These are phyloP conservation scores for Helicolenus hilgendorfi DNA, from an alignment of 2,797 vertebrate species.

Conservation along the genomic window DNA sequence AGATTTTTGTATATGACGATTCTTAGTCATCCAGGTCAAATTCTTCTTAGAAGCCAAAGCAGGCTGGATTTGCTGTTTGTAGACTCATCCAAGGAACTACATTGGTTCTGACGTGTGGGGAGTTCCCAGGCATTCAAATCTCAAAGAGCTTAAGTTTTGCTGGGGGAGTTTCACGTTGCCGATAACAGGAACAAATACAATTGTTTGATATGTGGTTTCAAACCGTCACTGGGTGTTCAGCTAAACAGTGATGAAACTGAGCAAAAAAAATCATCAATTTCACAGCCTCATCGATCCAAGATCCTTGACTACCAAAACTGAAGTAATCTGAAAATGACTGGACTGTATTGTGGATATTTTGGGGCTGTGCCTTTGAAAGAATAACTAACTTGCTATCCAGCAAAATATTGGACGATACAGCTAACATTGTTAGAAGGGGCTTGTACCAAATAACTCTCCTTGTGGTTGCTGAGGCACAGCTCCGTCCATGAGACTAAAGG, in stretches of 20 bases:
- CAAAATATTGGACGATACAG: neutral
- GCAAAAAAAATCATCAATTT: neutral
- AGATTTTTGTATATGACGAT: neutral
- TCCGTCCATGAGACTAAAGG: neutral
- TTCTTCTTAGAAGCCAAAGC: neutral
- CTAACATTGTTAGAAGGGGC: neutral
- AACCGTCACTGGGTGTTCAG: neutral
- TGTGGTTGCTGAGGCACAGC: neutral
- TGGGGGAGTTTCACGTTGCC: constrained; percentile 9
- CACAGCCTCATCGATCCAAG: neutral
- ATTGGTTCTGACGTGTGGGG: neutral
- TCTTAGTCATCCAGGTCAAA: constrained; percentile 27
- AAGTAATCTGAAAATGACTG: neutral
- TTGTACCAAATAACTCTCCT: neutral
- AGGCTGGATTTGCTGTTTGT: neutral
- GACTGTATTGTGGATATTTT: neutral
- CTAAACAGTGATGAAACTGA: neutral
- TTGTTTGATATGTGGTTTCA: constrained; percentile 12
- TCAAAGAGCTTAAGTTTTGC: neutral
- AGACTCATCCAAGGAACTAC: constrained; percentile 4
- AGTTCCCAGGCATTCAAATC: constrained; percentile 1
- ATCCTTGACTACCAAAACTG: neutral
- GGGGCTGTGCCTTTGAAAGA: neutral
- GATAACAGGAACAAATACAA: constrained; percentile 8
- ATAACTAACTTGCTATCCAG: neutral